phyloP scores from a whole-genome alignment of 2,888 invertebrate species.

The Thumatha senex region DNA sequence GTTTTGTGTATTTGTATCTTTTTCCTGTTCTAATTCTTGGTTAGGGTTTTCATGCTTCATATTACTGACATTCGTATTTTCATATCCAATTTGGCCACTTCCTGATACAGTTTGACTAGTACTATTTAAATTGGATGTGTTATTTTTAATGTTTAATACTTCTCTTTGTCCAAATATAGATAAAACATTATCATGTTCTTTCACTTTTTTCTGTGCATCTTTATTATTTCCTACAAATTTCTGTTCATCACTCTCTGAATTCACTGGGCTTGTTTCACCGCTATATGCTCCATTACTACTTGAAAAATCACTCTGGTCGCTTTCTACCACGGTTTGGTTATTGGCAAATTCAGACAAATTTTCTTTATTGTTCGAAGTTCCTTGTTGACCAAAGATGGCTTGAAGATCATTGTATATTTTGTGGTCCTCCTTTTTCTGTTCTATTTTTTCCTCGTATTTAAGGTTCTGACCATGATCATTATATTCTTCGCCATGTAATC shows the following conservation, averaged over 20 bases:
- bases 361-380: neutral
- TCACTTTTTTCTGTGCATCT: neutral
- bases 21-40: neutral
- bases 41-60: no score
- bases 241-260: neutral
- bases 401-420: neutral
- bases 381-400: neutral
- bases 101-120: neutral
- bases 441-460: neutral
- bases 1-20: neutral
- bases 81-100: neutral
- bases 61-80: neutral
- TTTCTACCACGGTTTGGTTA: neutral
- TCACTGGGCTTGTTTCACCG: neutral
- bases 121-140: neutral
- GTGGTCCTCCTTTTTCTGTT: neutral
- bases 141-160: neutral
- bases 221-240: neutral
- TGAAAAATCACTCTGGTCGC: neutral
- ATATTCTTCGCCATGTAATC: neutral
- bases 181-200: neutral
- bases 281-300: neutral
- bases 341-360: no score
- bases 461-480: no score
- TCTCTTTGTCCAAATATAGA: neutral